A percentile compares a stretch with the other conserved stretches of the same genome.
These are phyloP conservation scores for Labeo catla DNA, from an alignment of 2,113 vertebrate genomes.

Conservation along the genomic window DNA sequence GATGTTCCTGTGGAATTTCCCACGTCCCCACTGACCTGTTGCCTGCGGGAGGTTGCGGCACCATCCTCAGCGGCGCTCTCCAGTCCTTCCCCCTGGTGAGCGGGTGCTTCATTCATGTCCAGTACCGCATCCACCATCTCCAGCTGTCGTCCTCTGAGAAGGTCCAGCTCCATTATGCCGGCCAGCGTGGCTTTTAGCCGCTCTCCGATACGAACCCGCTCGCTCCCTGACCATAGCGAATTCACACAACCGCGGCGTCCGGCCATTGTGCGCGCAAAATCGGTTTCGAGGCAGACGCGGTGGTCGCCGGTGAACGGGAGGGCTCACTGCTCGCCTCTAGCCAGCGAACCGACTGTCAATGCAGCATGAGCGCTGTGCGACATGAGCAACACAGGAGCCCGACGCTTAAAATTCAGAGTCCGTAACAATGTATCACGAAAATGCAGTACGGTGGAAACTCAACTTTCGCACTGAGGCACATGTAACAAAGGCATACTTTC, in stretches of 20 bases:
- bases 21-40: conserved; percentile 78
- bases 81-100: conserved; percentile 51
- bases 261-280: conserved; percentile 67
- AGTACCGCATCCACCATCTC: conserved; percentile 75
- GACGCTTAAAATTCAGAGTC: conserved; percentile 29
- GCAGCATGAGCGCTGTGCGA: conserved; percentile 46
- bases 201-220: conserved; percentile 81
- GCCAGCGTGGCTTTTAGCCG: conserved; percentile 81
- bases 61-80: conserved; percentile 63
- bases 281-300: not conserved
- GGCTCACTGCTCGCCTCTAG: conserved; percentile 27
- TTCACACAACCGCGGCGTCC: conserved; percentile 74
- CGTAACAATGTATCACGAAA: conserved; percentile 22
- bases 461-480: conserved; percentile 45
- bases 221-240: conserved; percentile 81
- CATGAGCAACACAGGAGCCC: conserved; percentile 11
- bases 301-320: conserved; percentile 40
- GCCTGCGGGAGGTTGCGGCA: conserved; percentile 74
- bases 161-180: conserved; percentile 81
- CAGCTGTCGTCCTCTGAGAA: conserved; percentile 76
- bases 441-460: conserved; percentile 28
- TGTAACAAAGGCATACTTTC: conserved; percentile 15
- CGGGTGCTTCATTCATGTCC: conserved; percentile 57
- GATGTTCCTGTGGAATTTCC: not conserved
- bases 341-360: conserved; percentile 54